A percentile compares a stretch with the other conserved stretches of the same genome.
These are phyloP conservation scores for Ammodytes marinus DNA, from an alignment of 2,113 vertebrate genomes.

Conservation along the genomic window DNA sequence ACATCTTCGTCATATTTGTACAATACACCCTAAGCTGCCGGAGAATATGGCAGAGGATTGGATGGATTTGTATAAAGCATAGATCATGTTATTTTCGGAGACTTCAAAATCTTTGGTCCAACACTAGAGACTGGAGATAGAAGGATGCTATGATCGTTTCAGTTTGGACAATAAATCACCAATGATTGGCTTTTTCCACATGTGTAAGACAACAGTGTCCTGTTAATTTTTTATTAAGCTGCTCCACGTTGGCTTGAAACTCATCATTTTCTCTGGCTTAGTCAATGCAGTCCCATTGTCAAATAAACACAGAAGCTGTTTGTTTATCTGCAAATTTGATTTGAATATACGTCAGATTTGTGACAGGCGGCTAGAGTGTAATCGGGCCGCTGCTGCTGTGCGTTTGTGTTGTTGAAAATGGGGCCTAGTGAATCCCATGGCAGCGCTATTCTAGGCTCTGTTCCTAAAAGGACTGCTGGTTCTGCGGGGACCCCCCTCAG, in stretches of 20 bases:
- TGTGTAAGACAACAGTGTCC: conserved; percentile 38
- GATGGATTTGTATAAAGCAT: conserved; percentile 37
- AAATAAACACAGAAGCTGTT: conserved; percentile 55
- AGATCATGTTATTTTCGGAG: conserved; percentile 40
- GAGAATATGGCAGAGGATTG: conserved; percentile 26
- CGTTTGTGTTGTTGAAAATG: conserved; percentile 49
- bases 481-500: conserved; percentile 67
- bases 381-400: conserved; percentile 33
- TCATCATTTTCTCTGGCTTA: conserved; percentile 47
- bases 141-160: neutral
- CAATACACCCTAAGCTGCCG: conserved; percentile 46
- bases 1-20: conserved; percentile 66
- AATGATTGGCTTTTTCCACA: conserved; percentile 42
- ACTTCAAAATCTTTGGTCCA: conserved; percentile 20
- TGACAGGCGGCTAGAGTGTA: conserved; percentile 47
- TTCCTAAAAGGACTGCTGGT: conserved; percentile 70
- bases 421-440: conserved; percentile 54
- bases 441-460: conserved; percentile 61
- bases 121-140: neutral
- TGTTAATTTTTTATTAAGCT: conserved; percentile 43
- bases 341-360: conserved; percentile 45
- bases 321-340: conserved; percentile 63
- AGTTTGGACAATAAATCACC: conserved; percentile 19
- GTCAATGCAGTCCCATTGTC: conserved; percentile 44
- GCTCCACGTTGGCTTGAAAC: conserved; percentile 42